Evolutionary conservation across 2,888 invertebrate genomes (phyloP).

Genomic region (Cataglyphis livida): DNA sequence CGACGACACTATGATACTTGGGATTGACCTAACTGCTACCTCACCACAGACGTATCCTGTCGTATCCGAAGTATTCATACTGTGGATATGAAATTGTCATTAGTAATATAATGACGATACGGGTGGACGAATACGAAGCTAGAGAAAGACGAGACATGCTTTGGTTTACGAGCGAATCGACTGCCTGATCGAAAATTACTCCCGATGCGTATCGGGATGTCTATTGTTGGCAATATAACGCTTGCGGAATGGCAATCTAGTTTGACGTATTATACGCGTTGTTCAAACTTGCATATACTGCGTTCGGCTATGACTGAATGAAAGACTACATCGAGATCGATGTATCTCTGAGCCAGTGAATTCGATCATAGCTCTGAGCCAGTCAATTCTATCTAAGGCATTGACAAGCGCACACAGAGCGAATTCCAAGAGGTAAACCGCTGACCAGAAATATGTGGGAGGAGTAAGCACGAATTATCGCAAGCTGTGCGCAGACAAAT

Average conservation of each 20-base stretch:
- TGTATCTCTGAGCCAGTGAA: slow-evolving; percentile 14
- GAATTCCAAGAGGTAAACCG: slow-evolving; percentile 44
- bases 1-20: slow-evolving; percentile 63
- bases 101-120: slow-evolving; percentile 9
- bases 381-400: slow-evolving; percentile 33
- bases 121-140: neutral
- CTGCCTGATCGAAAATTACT: slow-evolving; percentile 37
- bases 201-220: slow-evolving; percentile 18
- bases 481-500: slow-evolving; percentile 36
- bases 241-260: slow-evolving; percentile 43
- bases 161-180: neutral
- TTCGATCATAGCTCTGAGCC: slow-evolving; percentile 19
- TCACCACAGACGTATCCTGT: slow-evolving; percentile 55
- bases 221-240: slow-evolving; percentile 42
- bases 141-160: slow-evolving; percentile 30
- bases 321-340: slow-evolving; percentile 34
- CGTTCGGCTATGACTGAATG: neutral
- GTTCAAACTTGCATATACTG: slow-evolving; percentile 25
- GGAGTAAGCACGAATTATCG: slow-evolving; percentile 39
- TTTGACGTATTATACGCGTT: slow-evolving; percentile 35
- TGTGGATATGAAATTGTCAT: slow-evolving; percentile 42
- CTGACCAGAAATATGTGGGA: slow-evolving; percentile 33
- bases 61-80: slow-evolving; percentile 13
- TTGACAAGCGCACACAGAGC: slow-evolving; percentile 31
- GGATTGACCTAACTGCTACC: slow-evolving; percentile 65